Conservation (phyloP, 2,113 vertebrate genomes). For the Poeciliopsis turrubarensis region DNA sequence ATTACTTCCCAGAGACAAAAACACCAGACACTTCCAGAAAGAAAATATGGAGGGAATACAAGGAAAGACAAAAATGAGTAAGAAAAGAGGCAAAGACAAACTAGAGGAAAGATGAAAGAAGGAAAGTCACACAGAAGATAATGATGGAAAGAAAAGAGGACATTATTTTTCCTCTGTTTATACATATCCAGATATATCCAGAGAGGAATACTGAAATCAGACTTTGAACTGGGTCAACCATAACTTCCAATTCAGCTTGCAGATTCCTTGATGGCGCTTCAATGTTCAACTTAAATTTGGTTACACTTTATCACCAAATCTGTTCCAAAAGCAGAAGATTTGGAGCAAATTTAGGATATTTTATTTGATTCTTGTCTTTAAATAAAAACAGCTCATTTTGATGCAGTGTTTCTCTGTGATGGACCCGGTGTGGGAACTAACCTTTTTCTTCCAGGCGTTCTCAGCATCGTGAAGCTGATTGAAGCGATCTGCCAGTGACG, state of each 20-base stretch:
- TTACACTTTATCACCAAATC: too few species aligned
- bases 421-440: slow-evolving; percentile 15
- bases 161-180: not conserved
- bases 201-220: not conserved
- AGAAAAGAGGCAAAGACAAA: not conserved
- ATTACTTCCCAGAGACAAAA: too few species aligned
- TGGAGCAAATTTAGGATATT: not conserved
- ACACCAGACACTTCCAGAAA: too few species aligned
- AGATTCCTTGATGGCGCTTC: not conserved
- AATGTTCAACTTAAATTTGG: not conserved
- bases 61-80: not conserved
- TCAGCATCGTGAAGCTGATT: slow-evolving; percentile 78
- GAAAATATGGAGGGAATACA: not conserved
- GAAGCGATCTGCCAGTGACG: slow-evolving; percentile 76
- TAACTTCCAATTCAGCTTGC: not conserved
- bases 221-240: too few species aligned
- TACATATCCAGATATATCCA: not conserved
- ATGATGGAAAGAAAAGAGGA: not conserved
- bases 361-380: not conserved
- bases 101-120: not conserved
- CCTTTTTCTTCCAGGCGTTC: slow-evolving; percentile 82
- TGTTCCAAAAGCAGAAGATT: not conserved
- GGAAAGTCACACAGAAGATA: not conserved
- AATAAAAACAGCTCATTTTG: not conserved
- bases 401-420: not conserved